Conservation (phyloP, 2,113 vertebrate species). For the Cephalopterus ornatus region DNA sequence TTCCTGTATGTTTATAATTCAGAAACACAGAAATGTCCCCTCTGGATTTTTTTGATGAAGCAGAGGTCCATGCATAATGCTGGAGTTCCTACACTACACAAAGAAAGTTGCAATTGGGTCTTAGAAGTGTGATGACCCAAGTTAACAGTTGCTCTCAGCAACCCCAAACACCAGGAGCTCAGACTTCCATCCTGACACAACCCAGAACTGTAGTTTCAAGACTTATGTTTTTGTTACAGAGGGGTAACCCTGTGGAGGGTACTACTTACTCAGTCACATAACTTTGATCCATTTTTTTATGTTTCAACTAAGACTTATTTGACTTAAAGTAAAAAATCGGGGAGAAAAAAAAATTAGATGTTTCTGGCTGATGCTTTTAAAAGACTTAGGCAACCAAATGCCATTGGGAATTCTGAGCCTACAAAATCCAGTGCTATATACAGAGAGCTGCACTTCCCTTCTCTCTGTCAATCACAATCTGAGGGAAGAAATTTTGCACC, state of each 20-base stretch:
- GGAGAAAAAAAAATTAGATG: background rate
- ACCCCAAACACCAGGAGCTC: background rate
- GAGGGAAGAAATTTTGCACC: too few relatives aligned
- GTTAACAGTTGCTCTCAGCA: background rate
- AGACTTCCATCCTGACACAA: background rate
- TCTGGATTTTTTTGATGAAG: background rate
- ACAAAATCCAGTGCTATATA: background rate
- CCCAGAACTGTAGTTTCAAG: background rate
- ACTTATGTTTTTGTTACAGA: background rate
- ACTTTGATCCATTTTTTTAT: background rate
- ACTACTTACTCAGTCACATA: background rate
- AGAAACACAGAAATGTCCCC: background rate
- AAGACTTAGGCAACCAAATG: background rate
- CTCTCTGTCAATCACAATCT: too few relatives aligned
- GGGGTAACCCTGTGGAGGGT: background rate
- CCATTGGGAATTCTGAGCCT: background rate
- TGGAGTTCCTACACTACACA: background rate
- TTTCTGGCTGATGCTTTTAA: background rate
- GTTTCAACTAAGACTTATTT: background rate
- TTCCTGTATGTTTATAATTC: background rate
- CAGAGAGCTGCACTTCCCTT: background rate
- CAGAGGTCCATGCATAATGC: background rate
- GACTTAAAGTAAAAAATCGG: background rate
- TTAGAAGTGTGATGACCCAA: background rate
- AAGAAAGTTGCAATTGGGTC: background rate